These are phyloP conservation scores for Drosophila borborema DNA, from an alignment of 2,888 invertebrate species.

Conservation along the genomic window DNA sequence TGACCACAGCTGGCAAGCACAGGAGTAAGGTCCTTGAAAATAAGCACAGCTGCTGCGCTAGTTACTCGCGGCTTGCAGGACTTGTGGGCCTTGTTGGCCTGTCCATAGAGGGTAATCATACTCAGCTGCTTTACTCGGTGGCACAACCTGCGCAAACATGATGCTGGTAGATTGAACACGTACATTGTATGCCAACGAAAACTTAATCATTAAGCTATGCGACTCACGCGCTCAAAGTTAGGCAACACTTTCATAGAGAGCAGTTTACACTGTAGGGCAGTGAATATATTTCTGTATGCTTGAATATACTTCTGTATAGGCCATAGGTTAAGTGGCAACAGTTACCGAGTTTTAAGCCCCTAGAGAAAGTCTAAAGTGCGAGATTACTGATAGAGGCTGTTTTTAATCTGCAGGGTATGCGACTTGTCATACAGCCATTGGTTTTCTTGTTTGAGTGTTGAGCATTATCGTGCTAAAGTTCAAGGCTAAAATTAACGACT, in stretches of 20 bases:
- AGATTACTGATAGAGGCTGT: background rate
- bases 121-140: conserved; percentile 44
- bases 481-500: conserved; percentile 61
- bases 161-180: conserved; percentile 56
- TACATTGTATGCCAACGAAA: conserved; percentile 17
- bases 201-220: background rate
- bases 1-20: conserved; percentile 13
- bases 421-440: background rate
- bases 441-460: background rate
- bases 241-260: conserved; percentile 16
- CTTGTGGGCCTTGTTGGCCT: background rate
- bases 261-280: background rate
- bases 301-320: no score
- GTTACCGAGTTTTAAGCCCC: no score
- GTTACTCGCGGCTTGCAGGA: conserved; percentile 1
- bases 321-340: background rate
- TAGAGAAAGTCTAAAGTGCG: background rate
- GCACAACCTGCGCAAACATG: conserved; percentile 34
- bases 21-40: conserved; percentile 57
- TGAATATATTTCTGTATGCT: background rate
- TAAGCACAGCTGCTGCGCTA: conserved; percentile 35
- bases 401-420: background rate
- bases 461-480: conserved; percentile 30
- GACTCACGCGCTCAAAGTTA: conserved; percentile 25
- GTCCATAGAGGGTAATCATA: conserved; percentile 14